These are phyloP conservation scores for Conus betulinus DNA, from an alignment of 1,140 invertebrate species.

Conservation along the genomic window DNA sequence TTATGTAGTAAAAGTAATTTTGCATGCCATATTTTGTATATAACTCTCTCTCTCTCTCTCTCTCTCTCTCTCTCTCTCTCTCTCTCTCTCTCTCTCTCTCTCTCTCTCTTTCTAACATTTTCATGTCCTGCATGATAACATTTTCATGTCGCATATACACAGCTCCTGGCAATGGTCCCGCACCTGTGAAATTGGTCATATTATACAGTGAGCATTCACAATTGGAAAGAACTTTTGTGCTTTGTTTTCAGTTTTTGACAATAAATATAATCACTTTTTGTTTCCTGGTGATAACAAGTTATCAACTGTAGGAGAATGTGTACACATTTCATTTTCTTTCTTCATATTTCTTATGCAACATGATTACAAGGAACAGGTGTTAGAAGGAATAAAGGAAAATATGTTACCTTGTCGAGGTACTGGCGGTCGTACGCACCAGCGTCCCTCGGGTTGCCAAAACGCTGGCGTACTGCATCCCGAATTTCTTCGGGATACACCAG, in stretches of 20 bases:
- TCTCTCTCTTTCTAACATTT: no score
- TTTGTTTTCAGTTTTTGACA: background rate
- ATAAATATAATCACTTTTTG: background rate
- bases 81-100: no score
- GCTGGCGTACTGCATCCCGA: background rate
- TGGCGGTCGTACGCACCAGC: background rate
- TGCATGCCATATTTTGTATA: background rate
- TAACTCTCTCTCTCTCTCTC: background rate
- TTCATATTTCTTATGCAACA: background rate
- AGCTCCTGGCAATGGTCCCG: no score
- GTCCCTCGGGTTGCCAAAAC: background rate
- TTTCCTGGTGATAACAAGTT: no score
- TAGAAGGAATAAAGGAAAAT: background rate
- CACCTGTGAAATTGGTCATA: no score
- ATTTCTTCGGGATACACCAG: background rate
- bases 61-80: no score
- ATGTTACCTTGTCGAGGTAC: slow-evolving; percentile 2
- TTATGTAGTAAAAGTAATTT: background rate
- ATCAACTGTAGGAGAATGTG: no score
- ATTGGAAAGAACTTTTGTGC: background rate
- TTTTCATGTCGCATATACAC: no score
- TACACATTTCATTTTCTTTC: background rate
- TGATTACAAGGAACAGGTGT: background rate
- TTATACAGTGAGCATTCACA: background rate
- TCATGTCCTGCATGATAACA: no score